Evolutionary conservation across 2,113 vertebrate genomes (phyloP).

Genomic region (Cyprinus carpio): DNA sequence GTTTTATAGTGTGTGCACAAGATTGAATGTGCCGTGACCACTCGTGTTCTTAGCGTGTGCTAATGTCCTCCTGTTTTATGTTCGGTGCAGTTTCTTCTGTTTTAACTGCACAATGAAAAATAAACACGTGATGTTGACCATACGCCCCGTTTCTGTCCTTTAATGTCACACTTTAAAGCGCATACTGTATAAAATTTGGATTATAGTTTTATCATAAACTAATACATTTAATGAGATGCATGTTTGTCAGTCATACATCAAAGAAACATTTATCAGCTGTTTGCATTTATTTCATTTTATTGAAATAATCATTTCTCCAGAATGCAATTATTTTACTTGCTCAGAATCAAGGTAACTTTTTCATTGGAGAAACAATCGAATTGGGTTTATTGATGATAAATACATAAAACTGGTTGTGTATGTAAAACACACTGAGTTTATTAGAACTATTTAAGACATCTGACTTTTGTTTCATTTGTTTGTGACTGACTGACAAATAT

Average conservation of each 20-base stretch:
- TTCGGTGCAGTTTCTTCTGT: conserved; percentile 5
- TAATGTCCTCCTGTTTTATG: neutral
- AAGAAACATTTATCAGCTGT: neutral
- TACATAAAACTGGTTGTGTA: neutral
- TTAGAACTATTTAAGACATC: neutral
- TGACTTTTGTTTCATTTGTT: neutral
- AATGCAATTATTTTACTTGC: neutral
- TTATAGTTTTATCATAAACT: no score
- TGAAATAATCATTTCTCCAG: no score
- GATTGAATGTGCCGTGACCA: neutral
- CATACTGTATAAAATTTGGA: no score
- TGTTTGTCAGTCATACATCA: neutral
- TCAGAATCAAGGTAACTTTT: neutral
- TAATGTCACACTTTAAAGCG: neutral
- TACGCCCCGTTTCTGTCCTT: neutral
- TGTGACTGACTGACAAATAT: neutral
- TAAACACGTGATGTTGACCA: neutral
- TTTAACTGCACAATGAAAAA: neutral
- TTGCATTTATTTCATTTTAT: neutral
- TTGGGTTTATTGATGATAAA: neutral
- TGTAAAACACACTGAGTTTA: neutral
- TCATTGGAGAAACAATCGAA: neutral
- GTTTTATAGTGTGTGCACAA: neutral
- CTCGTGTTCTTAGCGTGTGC: neutral
- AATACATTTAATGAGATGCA: neutral